Conservation (phyloP, 2,113 vertebrate species). For the Thunnus maccoyii region DNA sequence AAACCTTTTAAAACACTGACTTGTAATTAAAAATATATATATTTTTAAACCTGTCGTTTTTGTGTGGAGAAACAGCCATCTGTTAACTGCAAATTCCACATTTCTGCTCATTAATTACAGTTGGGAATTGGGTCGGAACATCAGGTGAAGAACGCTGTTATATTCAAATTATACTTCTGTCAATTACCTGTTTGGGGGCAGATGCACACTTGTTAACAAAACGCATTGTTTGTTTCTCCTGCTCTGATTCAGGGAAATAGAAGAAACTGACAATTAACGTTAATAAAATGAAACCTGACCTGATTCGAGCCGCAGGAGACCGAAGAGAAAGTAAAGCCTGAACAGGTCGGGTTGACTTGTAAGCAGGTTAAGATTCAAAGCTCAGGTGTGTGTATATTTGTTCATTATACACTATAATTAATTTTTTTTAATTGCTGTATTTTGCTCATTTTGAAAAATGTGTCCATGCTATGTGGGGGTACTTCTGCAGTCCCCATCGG, state of each 20-base stretch:
- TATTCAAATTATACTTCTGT: constrained; percentile 62
- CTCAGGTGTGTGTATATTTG: neutral
- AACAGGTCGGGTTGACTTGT: neutral
- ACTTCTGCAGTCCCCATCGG: neutral
- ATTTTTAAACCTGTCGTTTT: constrained; percentile 43
- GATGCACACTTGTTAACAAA: constrained; percentile 43
- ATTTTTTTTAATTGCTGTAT: neutral
- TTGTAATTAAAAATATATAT: constrained; percentile 46
- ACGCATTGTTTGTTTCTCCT: constrained; percentile 42
- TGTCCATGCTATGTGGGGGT: neutral
- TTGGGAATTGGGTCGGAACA: constrained; percentile 62
- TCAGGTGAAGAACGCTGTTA: constrained; percentile 55
- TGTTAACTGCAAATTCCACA: constrained; percentile 48
- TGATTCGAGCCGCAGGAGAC: neutral
- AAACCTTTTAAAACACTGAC: constrained; percentile 47
- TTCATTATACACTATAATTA: neutral
- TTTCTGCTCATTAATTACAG: constrained; percentile 66
- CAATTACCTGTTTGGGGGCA: constrained; percentile 50
- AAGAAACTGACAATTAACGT: constrained; percentile 15
- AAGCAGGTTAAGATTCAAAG: neutral
- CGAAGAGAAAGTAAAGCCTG: neutral
- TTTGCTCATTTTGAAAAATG: neutral
- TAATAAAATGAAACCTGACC: constrained; percentile 31
- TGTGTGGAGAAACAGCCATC: constrained; percentile 62
- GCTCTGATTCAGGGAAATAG: constrained; percentile 31